Evolutionary conservation across 2,888 invertebrate genomes (phyloP), one percentile per base, ranked within the genome.

Genomic region (Sicus ferrugineus): DNA sequence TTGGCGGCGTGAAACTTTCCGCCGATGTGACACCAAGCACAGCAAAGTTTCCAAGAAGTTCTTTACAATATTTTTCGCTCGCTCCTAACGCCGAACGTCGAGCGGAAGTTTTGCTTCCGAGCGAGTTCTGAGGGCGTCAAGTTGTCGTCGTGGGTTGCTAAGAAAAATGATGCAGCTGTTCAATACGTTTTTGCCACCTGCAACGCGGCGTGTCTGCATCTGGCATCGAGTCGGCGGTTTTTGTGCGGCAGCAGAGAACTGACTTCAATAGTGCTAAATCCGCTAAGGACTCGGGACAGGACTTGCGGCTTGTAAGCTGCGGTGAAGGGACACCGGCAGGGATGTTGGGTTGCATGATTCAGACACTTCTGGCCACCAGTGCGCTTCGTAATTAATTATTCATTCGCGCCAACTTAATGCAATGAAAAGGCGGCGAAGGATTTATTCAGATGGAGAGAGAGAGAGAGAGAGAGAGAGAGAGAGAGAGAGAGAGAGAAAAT

Each of bases 191-290:
- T 38, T 26, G 21, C 19, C 3, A 14, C 23, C 21, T 59, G 31
- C 38, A 9, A 14, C 9, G 59, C 31, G 58, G 58, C 19, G 11
- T n/a, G 19, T 30, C 38, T 6, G 58, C 28, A 30, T 31, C 19
- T 19, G 38, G 31, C 21, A 16, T 34, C n/a, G 30, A 31, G 30
- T 9, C 26, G 50, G 1, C 11, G 64, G 30, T 28, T 23, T n/a
- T 56, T 42, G 19, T 78, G 77, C 46, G 23, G 61, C 38, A 62
- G 14, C 58, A 34, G 69, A 64, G 34, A 31, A 58, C 56, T 64
- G 58, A 69, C 64, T 58, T 21, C 64, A 56, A 59, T 64, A 48
- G 69, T 69, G 64, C 34, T 16, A 58, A 69, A 58, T 58, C 66
- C 28, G 56, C 58, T 56, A 58, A 67, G 66, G 66, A 67, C 58